These are phyloP conservation scores for Pogonocherus hispidulus DNA, from an alignment of 2,888 invertebrate species.

Conservation along the genomic window DNA sequence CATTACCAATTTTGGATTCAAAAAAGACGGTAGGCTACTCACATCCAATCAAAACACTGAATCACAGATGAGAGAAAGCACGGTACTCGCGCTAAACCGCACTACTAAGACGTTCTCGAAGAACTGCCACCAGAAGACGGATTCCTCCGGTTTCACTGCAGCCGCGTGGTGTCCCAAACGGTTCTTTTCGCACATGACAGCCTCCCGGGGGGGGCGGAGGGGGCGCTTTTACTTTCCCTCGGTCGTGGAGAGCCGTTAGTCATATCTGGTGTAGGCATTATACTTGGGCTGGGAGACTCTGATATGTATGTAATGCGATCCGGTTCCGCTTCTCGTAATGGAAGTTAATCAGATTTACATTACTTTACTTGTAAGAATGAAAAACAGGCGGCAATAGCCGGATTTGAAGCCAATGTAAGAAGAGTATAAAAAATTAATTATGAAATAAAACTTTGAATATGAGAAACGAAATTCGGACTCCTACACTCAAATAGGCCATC, in stretches of 20 bases:
- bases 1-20: constrained; percentile 13
- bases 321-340: constrained; percentile 8
- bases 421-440: no score
- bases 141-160: constrained; percentile 35
- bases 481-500: no score
- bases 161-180: constrained; percentile 41
- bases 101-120: constrained; percentile 37
- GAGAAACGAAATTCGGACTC: no score
- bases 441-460: no score
- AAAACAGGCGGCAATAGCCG: no score
- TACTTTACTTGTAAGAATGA: no score
- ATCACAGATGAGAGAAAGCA: constrained; percentile 37
- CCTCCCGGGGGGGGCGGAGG: constrained; percentile 38
- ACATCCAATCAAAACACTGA: constrained; percentile 48
- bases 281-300: neutral
- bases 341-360: neutral
- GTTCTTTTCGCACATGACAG: constrained; percentile 46
- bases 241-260: constrained; percentile 28
- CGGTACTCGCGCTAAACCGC: constrained; percentile 41
- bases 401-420: no score
- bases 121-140: constrained; percentile 41
- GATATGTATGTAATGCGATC: neutral
- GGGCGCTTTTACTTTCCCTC: constrained; percentile 52
- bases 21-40: constrained; percentile 34
- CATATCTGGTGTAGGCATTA: constrained; percentile 28